Evolutionary conservation across 2,888 invertebrate genomes (phyloP), one percentile per base, ranked within the genome.

Genomic region (Venustoraphidia nigricollis): DNA sequence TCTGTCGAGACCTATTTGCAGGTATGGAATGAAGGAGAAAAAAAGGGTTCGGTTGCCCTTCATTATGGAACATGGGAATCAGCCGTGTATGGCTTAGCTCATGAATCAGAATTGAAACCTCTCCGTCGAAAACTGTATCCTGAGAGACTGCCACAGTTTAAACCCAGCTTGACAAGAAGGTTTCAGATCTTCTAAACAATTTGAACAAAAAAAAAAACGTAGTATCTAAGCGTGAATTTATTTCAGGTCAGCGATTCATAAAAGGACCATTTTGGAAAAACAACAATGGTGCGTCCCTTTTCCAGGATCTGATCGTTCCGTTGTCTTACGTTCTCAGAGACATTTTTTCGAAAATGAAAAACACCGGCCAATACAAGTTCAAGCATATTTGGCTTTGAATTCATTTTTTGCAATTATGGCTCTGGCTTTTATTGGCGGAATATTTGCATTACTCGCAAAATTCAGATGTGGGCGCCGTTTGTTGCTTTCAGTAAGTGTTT

Each of bases 51-150:
- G 8, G 68, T 83, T 0, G 53, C 62, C 5, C 58, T 87, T 39
- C 83, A 96, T 68, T 84, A 77, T 61, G 92, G 85, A 10, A 96
- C 96, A 0, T 95, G 91, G 83, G 83, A 89, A 61, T 92, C 94
- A 0, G 77, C 86, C 0, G 76, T 96, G 5, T 71, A 91, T 62
- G 83, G 89, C 0, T 58, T 94, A 46, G 76, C 81, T 0, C 67
- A 83, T 62, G 59, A 65, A 2, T 55, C 69, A 46, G 83, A 91
- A 58, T 63, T 93, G 48, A 66, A 68, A 5, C 66, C 65, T 0
- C 62, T 94, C 9, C 73, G 93, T 36, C 66, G 71, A 48, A 71
- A 84, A 59, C 61, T 92, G 34, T 89, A 71, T 56, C 75, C 83
- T 0, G 70, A 75, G 35, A 69, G 66, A n/a, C 57, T 83, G 55